Evolutionary conservation across 2,797 vertebrate genomes (phyloP), one percentile per base, ranked within the genome.

Genomic region (Typhlichthys subterraneus): DNA sequence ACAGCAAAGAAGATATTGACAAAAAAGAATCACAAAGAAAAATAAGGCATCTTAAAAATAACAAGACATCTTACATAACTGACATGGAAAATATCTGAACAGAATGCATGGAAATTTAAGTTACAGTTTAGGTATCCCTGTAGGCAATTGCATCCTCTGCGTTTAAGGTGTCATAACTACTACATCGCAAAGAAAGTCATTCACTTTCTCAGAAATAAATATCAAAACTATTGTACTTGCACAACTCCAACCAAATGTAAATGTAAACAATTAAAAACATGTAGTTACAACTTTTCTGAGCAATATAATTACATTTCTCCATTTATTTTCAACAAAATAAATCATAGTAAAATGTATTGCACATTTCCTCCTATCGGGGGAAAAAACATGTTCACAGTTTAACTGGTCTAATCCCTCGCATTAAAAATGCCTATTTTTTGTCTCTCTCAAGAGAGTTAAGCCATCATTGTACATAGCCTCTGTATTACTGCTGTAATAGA

Each of bases 321-420:
- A 13, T 47, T 10, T 12, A 47, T 65, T 75, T 72, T 72, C 72
- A 31, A 46, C 65, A 17, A 10, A 50, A 56, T 49, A 38, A 29
- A 29, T 56, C 45, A 38, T 47, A 61, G 46, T 67, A 62, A 31
- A 75, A 69, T 69, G 82, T 89, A 93, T 92, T 93, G 92, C 92
- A 93, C 91, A 63, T 59, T 67, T 53, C 69, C 84, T 77, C 65
- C 57, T 61, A 73, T 19, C 38, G 38, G 50, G 53, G 9, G 17
- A 70, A 61, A 14, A 70, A 76, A 62, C 53, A 53, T 23, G 9
- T 88, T 92, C 92, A 93, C 91, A 93, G 91, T 88, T 82, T 81
- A 69, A 81, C 83, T 87, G 83, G 77, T 85, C 65, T 71, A 86
- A 87, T 68, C 23, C 58, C 76, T 67, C 56, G 17, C 15, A 58